Evolutionary conservation across 2,888 invertebrate genomes (phyloP).

Genomic region (Leucozona laternaria): DNA sequence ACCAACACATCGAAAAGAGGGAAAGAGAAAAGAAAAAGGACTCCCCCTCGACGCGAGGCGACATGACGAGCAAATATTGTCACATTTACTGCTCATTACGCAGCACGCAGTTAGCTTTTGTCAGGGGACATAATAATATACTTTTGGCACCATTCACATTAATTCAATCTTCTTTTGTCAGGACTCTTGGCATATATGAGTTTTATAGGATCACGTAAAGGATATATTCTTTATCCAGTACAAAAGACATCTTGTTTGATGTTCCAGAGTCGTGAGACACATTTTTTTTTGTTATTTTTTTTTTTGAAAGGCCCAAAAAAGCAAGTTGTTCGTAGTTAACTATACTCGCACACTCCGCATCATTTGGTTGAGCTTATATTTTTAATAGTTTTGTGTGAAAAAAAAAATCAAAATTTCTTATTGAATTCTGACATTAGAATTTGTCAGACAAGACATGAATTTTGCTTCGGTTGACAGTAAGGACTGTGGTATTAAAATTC

Average conservation of each 20-base stretch:
- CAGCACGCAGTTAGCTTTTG: conserved; percentile 47
- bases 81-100: conserved; percentile 67
- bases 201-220: conserved; percentile 33
- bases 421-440: too few relatives aligned
- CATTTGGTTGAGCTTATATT: too few relatives aligned
- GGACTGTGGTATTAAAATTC: too few relatives aligned
- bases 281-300: conserved; percentile 32
- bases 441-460: too few relatives aligned
- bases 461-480: too few relatives aligned
- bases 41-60: neutral
- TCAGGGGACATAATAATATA: conserved; percentile 33
- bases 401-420: too few relatives aligned
- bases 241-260: conserved; percentile 31
- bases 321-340: conserved; percentile 32
- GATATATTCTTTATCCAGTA: conserved; percentile 37
- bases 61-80: conserved; percentile 46
- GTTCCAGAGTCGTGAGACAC: conserved; percentile 32
- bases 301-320: conserved; percentile 47
- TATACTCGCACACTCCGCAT: neutral
- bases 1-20: neutral
- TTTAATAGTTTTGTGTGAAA: too few relatives aligned
- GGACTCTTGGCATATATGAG: neutral
- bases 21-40: neutral
- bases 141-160: conserved; percentile 38
- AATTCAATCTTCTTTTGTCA: conserved; percentile 29